Evolutionary conservation across 2,888 invertebrate species (phyloP).

Genomic region (Eilema griseolum): DNA sequence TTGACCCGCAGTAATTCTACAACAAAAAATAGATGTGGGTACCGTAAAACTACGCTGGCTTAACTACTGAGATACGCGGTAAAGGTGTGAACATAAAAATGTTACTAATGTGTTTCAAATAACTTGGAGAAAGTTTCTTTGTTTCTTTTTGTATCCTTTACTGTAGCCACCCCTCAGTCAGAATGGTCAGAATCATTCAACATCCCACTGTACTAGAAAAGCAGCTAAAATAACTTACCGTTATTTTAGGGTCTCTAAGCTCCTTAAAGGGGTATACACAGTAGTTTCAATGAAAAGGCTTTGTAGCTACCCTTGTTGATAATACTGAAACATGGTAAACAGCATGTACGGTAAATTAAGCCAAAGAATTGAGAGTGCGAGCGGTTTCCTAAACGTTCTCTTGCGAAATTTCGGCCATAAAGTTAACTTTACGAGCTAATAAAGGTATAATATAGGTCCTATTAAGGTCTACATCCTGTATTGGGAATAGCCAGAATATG

Average conservation of each 20-base stretch:
- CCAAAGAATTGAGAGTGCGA: background rate
- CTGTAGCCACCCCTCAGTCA: no score
- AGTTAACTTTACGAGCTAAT: constrained; percentile 16
- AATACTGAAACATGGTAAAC: constrained; percentile 1
- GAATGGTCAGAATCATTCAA: no score
- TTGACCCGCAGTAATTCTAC: constrained; percentile 27
- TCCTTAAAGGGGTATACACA: background rate
- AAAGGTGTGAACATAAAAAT: background rate
- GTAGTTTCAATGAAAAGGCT: constrained; percentile 3
- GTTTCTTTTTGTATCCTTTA: background rate
- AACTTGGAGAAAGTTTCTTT: background rate
- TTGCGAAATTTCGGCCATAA: constrained; percentile 5
- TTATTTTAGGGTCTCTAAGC: constrained; percentile 4
- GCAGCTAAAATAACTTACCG: background rate
- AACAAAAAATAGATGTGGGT: constrained; percentile 20
- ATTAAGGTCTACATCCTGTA: background rate
- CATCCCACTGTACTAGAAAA: background rate
- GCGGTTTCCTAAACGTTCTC: constrained; percentile 5
- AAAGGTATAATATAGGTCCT: background rate
- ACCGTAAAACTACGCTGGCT: constrained; percentile 1
- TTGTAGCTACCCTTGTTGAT: background rate
- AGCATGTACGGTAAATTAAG: background rate
- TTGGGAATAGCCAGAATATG: background rate
- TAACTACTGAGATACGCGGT: background rate
- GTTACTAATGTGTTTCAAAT: background rate